These are phyloP conservation scores for Remorina albescens DNA, from an alignment of 2,797 vertebrate genomes.

Conservation along the genomic window DNA sequence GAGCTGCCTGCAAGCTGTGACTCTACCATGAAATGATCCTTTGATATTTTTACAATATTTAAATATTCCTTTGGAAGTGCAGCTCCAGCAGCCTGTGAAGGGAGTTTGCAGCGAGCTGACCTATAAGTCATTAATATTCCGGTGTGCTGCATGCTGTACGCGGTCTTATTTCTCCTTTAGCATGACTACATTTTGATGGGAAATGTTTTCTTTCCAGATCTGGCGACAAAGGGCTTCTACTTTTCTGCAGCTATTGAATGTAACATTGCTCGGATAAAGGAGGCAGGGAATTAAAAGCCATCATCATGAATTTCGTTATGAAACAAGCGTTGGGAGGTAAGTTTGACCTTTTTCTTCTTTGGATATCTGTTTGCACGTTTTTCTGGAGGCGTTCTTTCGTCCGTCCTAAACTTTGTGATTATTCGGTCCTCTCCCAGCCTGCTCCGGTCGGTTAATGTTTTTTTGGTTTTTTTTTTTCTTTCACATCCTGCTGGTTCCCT, in stretches of 20 bases:
- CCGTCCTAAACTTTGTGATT: not conserved
- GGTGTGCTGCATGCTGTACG: too few species aligned
- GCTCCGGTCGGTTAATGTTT: too few species aligned
- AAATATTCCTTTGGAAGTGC: not conserved
- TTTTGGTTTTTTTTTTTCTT: too few species aligned
- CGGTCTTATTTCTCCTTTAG: not conserved
- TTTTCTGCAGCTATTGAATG: slow-evolving; percentile 81
- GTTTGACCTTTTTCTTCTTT: slow-evolving; percentile 46
- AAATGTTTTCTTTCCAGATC: slow-evolving; percentile 63
- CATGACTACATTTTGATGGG: not conserved
- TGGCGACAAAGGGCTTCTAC: slow-evolving; percentile 69
- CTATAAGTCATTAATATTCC: not conserved
- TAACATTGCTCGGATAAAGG: slow-evolving; percentile 82
- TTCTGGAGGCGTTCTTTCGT: not conserved
- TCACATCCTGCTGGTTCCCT: not conserved
- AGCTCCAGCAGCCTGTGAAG: not conserved
- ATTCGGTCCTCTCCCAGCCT: not conserved
- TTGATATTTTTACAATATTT: not conserved
- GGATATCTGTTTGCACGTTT: not conserved
- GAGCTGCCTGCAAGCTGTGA: not conserved
- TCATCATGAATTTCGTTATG: slow-evolving; percentile 97
- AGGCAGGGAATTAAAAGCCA: slow-evolving; percentile 87
- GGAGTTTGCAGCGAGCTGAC: not conserved
- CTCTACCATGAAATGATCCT: not conserved
- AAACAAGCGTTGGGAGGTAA: slow-evolving; percentile 97